Evolutionary conservation across 2,113 vertebrate genomes (phyloP).

Genomic region (Papio anubis): DNA sequence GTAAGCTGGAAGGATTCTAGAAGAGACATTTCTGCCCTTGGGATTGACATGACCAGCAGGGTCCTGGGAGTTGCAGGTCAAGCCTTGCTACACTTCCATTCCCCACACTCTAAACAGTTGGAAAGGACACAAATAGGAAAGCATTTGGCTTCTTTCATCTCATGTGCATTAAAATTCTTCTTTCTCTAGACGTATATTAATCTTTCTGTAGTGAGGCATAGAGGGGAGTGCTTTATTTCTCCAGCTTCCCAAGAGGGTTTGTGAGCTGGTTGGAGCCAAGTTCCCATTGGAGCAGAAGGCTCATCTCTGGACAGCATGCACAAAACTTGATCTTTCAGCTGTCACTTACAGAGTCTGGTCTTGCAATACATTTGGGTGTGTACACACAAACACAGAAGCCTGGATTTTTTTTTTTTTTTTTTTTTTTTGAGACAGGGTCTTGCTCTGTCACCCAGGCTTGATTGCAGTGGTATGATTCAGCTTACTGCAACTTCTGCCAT

Average conservation of each 20-base stretch:
- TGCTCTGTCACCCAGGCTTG: no score
- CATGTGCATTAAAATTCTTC: neutral
- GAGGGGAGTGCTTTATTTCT: neutral
- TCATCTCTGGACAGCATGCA: neutral
- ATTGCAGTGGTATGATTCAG: no score
- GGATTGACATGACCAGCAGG: neutral
- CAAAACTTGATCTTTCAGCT: neutral
- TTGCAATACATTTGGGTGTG: neutral
- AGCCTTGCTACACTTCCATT: neutral
- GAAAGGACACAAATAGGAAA: constrained; percentile 21
- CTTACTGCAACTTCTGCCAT: no score
- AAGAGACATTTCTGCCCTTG: neutral
- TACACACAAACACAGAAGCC: neutral
- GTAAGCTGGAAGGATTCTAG: neutral
- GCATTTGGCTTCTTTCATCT: constrained; percentile 17
- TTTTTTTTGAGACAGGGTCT: no score
- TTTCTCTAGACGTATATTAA: neutral
- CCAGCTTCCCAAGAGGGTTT: neutral
- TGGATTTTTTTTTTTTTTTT: no score
- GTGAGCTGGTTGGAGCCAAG: neutral
- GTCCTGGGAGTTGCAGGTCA: neutral
- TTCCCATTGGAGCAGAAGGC: neutral
- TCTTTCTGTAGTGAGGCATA: neutral
- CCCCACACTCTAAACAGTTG: neutral
- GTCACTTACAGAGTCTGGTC: neutral